Evolutionary conservation across 2,888 invertebrate genomes (phyloP).

Genomic region (Dryomyza anilis): DNA sequence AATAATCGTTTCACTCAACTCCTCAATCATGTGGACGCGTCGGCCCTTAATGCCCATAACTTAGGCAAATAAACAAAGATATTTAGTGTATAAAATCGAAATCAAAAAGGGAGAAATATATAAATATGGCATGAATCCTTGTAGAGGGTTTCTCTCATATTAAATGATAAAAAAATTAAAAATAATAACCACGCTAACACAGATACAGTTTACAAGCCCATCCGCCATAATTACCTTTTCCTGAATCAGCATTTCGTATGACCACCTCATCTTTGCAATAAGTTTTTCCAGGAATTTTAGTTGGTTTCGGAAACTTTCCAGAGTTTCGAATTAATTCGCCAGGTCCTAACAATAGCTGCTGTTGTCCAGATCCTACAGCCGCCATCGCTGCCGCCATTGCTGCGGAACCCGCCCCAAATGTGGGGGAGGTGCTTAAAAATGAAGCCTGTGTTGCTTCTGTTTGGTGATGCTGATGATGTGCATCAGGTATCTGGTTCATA

Average conservation of each 20-base stretch:
- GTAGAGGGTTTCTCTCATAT: not conserved
- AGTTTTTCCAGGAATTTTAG: constrained; percentile 89
- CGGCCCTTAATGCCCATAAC: constrained; percentile 99
- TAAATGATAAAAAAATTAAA: not conserved
- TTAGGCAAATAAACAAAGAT: constrained; percentile 54
- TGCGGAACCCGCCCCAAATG: constrained; percentile 52
- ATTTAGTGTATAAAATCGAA: constrained; percentile 29
- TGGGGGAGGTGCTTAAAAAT: constrained; percentile 65
- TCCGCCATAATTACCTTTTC: constrained; percentile 84
- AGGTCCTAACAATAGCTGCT: constrained; percentile 69
- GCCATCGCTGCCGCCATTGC: constrained; percentile 53
- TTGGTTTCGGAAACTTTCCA: constrained; percentile 86
- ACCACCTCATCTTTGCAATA: constrained; percentile 95
- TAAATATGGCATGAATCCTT: not conserved
- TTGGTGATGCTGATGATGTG: constrained; percentile 33
- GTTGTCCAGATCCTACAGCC: constrained; percentile 56
- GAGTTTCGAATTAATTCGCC: constrained; percentile 87
- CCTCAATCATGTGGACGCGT: constrained; percentile 98
- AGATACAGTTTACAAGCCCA: no score
- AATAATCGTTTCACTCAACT: constrained; percentile 97
- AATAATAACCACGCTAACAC: not conserved
- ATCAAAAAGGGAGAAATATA: constrained; percentile 21
- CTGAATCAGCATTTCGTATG: constrained; percentile 93
- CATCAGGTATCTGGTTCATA: constrained; percentile 44
- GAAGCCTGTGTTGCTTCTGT: constrained; percentile 54